Conservation (phyloP, 2,113 vertebrate species). For the Dasyurus viverrinus region DNA sequence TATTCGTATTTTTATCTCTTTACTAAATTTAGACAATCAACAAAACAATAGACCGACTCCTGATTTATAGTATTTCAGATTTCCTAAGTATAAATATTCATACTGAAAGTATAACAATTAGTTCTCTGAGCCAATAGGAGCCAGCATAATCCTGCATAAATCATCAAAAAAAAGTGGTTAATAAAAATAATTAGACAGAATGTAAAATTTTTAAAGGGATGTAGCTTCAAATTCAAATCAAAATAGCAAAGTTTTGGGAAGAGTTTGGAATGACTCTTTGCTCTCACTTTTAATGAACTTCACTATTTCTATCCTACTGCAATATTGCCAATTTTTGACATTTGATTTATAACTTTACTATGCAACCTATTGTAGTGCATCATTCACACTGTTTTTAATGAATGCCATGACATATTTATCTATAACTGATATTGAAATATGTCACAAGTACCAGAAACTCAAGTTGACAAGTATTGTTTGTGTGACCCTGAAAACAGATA, state of each 20-base stretch:
- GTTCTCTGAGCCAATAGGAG: not conserved
- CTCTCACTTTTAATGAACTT: constrained; percentile 12
- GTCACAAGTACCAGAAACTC: not conserved
- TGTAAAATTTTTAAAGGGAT: not conserved
- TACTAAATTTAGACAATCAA: not conserved
- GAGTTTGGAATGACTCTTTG: not conserved
- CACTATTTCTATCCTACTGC: not conserved
- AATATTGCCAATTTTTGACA: constrained; percentile 9
- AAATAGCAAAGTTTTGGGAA: not conserved
- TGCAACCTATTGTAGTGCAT: not conserved
- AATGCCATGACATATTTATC: not conserved
- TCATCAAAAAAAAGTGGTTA: not conserved
- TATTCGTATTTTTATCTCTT: not conserved
- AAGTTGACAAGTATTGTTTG: not conserved
- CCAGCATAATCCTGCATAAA: not conserved
- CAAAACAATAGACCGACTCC: not conserved
- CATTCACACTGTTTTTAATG: constrained; percentile 33
- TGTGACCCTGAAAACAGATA: not conserved
- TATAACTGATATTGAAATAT: not conserved
- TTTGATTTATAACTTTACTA: constrained; percentile 21
- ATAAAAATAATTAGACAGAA: not conserved
- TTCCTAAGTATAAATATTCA: not conserved
- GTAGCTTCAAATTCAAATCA: not conserved
- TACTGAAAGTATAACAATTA: not conserved
- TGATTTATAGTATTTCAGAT: not conserved